A percentile compares a stretch with the other conserved stretches of the same genome.
Conservation (phyloP, 2,113 vertebrate species). For the Grallaria varia region DNA sequence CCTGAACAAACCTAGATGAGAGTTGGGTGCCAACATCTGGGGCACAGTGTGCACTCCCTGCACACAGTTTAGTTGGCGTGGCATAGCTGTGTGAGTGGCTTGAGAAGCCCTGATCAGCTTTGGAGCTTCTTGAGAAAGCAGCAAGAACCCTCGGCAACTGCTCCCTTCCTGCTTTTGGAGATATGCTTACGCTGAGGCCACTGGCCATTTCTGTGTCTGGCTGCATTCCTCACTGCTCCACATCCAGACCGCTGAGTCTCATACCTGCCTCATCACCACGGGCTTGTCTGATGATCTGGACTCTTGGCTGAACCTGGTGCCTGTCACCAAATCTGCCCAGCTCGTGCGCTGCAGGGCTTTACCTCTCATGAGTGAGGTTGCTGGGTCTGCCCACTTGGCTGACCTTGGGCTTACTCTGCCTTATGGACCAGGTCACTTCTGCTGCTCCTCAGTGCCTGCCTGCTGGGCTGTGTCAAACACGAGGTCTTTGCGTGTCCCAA, state of each 20-base stretch:
- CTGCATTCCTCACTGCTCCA: neutral
- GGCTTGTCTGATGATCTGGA: neutral
- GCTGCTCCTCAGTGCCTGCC: neutral
- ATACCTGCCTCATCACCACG: neutral
- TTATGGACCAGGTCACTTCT: neutral
- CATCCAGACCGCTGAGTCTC: neutral
- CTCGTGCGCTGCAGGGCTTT: rapidly evolving
- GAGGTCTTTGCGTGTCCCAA: neutral
- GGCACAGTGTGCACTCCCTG: neutral
- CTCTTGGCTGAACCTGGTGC: neutral
- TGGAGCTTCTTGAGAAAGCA: neutral
- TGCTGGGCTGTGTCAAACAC: neutral
- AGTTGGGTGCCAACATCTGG: neutral
- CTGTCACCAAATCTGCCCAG: neutral
- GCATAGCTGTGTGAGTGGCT: neutral
- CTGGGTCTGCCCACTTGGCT: neutral
- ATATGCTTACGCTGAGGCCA: rapidly evolving
- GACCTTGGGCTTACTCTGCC: neutral
- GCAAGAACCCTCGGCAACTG: neutral
- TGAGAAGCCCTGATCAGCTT: neutral
- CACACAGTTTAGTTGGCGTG: neutral
- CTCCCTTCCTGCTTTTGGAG: neutral
- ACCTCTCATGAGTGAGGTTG: neutral
- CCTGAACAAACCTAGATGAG: neutral
- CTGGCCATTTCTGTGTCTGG: neutral